Conservation (phyloP, 2,888 invertebrate species). For the Cryptocephalus primarius region DNA sequence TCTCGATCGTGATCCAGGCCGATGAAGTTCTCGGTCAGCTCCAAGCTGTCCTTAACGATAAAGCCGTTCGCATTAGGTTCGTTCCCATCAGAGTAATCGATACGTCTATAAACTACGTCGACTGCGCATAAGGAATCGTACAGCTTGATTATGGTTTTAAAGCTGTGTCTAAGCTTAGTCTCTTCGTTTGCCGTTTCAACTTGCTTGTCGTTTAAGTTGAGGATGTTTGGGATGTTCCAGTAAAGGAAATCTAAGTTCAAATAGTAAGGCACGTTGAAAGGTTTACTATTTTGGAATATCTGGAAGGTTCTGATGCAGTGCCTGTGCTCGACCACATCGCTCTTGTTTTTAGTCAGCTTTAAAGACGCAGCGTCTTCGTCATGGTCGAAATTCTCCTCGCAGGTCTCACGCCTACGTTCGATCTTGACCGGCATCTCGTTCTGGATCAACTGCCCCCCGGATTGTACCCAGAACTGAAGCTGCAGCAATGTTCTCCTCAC, state of each 20-base stretch:
- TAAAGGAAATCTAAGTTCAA: slow-evolving; percentile 20
- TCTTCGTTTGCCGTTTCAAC: background rate
- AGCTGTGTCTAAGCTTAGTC: background rate
- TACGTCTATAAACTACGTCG: slow-evolving; percentile 22
- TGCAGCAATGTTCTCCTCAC: slow-evolving; percentile 60
- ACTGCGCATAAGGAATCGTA: slow-evolving; percentile 14
- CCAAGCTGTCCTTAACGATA: slow-evolving; percentile 33
- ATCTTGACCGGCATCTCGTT: slow-evolving; percentile 8
- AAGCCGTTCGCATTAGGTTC: slow-evolving; percentile 27
- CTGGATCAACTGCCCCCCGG: slow-evolving; percentile 23
- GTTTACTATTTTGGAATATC: slow-evolving; percentile 12
- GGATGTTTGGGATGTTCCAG: slow-evolving; percentile 23
- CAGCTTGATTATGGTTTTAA: slow-evolving; percentile 7
- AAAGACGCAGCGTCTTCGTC: slow-evolving; percentile 9
- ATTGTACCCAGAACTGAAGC: slow-evolving; percentile 59
- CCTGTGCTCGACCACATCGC: slow-evolving; percentile 10
- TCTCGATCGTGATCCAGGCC: slow-evolving; percentile 21
- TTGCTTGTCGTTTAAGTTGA: slow-evolving; percentile 8
- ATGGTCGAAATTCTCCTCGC: slow-evolving; percentile 5
- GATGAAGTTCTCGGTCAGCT: slow-evolving; percentile 28
- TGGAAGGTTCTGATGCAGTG: slow-evolving; percentile 21
- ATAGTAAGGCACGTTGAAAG: slow-evolving; percentile 16
- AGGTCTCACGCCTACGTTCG: slow-evolving; percentile 3
- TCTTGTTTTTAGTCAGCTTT: background rate
- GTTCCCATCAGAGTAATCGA: slow-evolving; percentile 10